Conservation (phyloP, 2,888 invertebrate genomes). For the Epistrophe grossulariae region DNA sequence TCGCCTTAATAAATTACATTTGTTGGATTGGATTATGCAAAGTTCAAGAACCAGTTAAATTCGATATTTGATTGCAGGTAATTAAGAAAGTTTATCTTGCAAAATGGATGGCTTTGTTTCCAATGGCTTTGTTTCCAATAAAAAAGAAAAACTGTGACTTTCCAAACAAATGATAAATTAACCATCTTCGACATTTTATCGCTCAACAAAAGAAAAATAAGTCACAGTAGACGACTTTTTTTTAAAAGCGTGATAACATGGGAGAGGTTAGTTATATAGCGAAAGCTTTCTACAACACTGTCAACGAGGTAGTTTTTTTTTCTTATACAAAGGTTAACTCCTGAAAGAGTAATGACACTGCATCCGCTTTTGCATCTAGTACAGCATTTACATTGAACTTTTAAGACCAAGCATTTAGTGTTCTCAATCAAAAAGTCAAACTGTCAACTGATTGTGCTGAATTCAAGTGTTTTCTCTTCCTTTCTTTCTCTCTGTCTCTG, state of each 20-base stretch:
- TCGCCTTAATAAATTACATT: no score
- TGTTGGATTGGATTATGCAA: no score
- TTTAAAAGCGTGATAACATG: neutral
- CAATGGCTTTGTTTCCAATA: neutral
- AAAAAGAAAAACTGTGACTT: neutral
- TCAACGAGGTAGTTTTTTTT: slow-evolving; percentile 1
- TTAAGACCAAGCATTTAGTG: slow-evolving; percentile 65
- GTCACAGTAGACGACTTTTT: neutral
- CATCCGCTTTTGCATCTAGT: neutral
- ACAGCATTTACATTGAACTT: slow-evolving; percentile 47
- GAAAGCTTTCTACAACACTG: neutral
- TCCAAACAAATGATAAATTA: neutral
- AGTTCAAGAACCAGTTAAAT: no score
- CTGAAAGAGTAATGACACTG: slow-evolving; percentile 49
- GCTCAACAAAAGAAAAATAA: neutral
- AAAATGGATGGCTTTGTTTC: no score
- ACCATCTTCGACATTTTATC: neutral
- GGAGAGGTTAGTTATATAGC: neutral
- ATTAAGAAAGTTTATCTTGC: no score
- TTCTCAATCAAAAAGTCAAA: slow-evolving; percentile 75
- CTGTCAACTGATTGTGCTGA: slow-evolving; percentile 59
- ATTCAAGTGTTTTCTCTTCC: slow-evolving; percentile 26
- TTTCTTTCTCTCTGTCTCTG: neutral
- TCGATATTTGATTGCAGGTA: no score
- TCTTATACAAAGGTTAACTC: slow-evolving; percentile 41